phyloP scores from a whole-genome alignment of 2,113 vertebrate species.

The Willisornis vidua region DNA sequence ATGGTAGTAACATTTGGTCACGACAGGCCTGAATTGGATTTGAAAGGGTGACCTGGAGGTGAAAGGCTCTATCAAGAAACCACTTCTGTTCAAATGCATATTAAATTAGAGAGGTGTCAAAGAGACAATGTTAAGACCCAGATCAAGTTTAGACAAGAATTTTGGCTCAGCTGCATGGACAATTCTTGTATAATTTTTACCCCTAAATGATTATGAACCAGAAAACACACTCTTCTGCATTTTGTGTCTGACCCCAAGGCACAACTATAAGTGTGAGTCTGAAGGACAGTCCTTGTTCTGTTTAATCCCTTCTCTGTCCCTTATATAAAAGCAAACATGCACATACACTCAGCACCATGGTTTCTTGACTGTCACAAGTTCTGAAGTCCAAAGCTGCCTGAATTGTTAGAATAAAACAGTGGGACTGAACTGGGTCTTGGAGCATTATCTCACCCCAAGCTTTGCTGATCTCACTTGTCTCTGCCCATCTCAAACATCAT shows the following conservation, averaged over 20 bases:
- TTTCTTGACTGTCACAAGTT: not conserved
- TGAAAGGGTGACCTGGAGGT: conserved; percentile 62
- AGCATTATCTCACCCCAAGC: not conserved
- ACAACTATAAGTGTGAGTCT: not conserved
- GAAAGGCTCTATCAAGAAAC: conserved; percentile 51
- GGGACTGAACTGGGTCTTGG: not conserved
- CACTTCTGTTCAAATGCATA: conserved; percentile 56
- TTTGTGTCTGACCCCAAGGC: not conserved
- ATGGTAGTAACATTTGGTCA: conserved; percentile 60
- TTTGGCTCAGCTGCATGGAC: not conserved
- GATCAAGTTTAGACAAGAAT: conserved; percentile 48
- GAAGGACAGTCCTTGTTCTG: not conserved
- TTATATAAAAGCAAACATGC: not conserved
- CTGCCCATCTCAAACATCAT: not conserved
- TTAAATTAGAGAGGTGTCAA: conserved; percentile 43
- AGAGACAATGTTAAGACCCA: conserved; percentile 7
- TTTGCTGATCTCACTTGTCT: not conserved
- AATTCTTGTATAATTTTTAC: not conserved
- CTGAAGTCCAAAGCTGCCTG: not conserved
- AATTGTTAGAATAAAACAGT: not conserved
- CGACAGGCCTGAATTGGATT: conserved; percentile 62
- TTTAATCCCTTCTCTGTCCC: not conserved
- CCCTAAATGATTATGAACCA: not conserved
- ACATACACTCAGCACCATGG: not conserved
- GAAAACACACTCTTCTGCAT: not conserved